Conservation (phyloP, 64 coral and sea anemone genomes). For the Hydrozoanthus tunicans region DNA sequence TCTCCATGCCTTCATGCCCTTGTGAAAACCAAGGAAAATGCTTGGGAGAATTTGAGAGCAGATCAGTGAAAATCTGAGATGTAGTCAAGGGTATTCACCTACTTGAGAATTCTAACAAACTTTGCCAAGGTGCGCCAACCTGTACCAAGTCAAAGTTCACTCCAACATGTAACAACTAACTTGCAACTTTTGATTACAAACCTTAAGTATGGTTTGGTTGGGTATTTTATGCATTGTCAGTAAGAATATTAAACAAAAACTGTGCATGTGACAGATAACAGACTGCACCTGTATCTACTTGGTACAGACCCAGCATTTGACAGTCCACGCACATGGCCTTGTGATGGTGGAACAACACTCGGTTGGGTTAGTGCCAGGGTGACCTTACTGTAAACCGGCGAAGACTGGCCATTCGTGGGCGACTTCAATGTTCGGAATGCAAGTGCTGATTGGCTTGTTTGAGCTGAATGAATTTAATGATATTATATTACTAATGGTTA, state of each 20-base stretch:
- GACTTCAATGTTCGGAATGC: slow-evolving; percentile 34
- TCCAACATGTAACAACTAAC: neutral
- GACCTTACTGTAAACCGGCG: slow-evolving; percentile 30
- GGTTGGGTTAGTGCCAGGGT: slow-evolving; percentile 18
- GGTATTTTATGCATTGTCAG: neutral
- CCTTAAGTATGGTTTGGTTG: neutral
- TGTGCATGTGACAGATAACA: neutral
- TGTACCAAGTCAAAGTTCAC: neutral
- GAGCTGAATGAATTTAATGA: neutral
- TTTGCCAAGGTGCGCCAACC: neutral
- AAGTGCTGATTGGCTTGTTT: slow-evolving; percentile 25
- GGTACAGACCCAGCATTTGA: neutral
- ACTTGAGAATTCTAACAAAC: too few species aligned
- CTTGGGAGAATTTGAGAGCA: too few species aligned
- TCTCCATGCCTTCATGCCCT: too few species aligned
- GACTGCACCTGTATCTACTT: slow-evolving; percentile 32
- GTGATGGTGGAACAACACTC: neutral
- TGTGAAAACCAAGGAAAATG: too few species aligned
- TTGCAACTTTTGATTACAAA: neutral
- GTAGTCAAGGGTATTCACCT: too few species aligned
- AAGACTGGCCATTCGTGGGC: slow-evolving; percentile 26
- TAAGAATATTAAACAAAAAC: too few species aligned
- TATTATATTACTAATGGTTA: neutral
- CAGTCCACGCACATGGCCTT: neutral
- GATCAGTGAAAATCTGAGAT: too few species aligned